phyloP scores from a whole-genome alignment of 2,113 vertebrate genomes.

The Suricata suricatta region DNA sequence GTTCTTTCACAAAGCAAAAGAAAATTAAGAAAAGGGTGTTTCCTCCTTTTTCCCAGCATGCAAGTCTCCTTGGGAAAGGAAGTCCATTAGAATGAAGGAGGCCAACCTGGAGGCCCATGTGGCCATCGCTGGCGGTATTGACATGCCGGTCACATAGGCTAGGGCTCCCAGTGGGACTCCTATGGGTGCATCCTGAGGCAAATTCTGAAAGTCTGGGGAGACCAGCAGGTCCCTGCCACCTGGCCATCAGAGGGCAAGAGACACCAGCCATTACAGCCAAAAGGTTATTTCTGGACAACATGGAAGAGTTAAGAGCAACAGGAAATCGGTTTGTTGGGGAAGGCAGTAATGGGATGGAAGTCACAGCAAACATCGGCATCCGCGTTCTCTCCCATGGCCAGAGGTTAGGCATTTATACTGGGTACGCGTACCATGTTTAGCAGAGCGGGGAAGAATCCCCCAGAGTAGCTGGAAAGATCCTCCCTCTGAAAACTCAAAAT shows the following conservation, averaged over 20 bases:
- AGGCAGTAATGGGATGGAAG: not conserved
- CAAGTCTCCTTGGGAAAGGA: not conserved
- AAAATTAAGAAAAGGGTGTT: conserved; percentile 39
- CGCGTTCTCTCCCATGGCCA: fast-evolving
- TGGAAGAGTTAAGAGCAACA: not conserved
- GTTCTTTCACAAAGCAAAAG: conserved; percentile 62
- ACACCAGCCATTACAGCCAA: not conserved
- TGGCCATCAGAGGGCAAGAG: not conserved
- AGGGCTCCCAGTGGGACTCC: not conserved
- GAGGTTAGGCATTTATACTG: not conserved
- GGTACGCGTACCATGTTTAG: not conserved
- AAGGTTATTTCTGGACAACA: not conserved
- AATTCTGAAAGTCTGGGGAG: not conserved
- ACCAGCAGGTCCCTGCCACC: not conserved
- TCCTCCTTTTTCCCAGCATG: not conserved
- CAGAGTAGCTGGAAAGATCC: not conserved
- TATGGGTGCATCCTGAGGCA: fast-evolving
- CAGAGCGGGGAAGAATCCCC: not conserved
- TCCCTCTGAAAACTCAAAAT: not conserved
- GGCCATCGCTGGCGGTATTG: not conserved
- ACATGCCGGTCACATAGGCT: not conserved
- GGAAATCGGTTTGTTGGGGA: not conserved
- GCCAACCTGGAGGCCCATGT: not conserved
- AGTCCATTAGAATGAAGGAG: not conserved
- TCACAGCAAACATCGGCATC: not conserved